Conservation (phyloP, 2,888 invertebrate genomes). For the Coenonympha arcania region DNA sequence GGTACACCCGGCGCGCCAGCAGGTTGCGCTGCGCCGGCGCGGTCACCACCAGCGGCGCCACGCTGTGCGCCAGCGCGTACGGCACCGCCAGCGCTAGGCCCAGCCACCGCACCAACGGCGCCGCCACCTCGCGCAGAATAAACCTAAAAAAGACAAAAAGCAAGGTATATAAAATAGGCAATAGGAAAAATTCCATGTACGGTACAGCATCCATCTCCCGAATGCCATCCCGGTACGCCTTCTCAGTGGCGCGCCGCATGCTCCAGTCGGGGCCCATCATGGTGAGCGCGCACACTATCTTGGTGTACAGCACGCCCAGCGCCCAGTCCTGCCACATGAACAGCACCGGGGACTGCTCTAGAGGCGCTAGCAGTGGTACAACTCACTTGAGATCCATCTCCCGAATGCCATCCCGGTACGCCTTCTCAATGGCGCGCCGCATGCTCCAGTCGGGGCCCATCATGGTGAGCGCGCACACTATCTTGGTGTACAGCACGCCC, state of each 20-base stretch:
- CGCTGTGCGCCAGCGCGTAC: conserved; percentile 88
- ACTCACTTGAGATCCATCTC: no score
- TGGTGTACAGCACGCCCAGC: conserved; percentile 96
- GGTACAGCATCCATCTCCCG: conserved; percentile 94
- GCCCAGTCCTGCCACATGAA: conserved; percentile 99
- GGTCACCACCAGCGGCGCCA: conserved; percentile 79
- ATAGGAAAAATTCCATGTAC: no score
- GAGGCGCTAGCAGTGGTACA: no score
- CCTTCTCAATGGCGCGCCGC: conserved; percentile 91
- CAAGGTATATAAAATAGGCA: neutral
- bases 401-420: conserved; percentile 93
- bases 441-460: conserved; percentile 99
- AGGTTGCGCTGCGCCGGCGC: conserved; percentile 80
- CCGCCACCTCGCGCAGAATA: conserved; percentile 87
- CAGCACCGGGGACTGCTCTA: conserved; percentile 90
- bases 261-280: conserved; percentile 99
- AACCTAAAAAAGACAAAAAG: conserved; percentile 61
- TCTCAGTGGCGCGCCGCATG: conserved; percentile 91
- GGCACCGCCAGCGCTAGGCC: conserved; percentile 93
- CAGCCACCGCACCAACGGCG: conserved; percentile 90
- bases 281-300: conserved; percentile 95
- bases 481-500: conserved; percentile 97
- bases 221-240: conserved; percentile 94
- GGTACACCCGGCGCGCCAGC: conserved; percentile 90
- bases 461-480: conserved; percentile 95